Percentiles rank a stretch among this genome's conserved stretches.
Evolutionary conservation across 30 jellyfish, hydroid and myxozoan genomes (phyloP).

Genomic region (Aurelia coerulea): DNA sequence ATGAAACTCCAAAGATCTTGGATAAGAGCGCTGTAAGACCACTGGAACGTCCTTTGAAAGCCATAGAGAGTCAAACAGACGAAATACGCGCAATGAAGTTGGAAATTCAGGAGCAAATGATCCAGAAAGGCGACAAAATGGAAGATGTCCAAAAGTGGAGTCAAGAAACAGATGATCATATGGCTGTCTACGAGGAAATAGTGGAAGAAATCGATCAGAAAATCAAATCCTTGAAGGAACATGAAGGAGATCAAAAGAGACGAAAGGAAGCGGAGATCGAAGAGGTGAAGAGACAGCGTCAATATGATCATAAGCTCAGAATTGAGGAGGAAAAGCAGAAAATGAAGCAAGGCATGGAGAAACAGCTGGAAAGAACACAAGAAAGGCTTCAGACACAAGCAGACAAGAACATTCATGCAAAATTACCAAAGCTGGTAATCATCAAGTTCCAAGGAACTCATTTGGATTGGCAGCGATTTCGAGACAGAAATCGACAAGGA

Average conservation of each 20-base stretch:
- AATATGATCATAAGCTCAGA: constrained; percentile 1
- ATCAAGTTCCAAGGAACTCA: too few relatives aligned
- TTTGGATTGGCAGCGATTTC: too few relatives aligned
- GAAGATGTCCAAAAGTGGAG: too few relatives aligned
- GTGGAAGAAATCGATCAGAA: neutral
- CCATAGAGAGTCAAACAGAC: too few relatives aligned
- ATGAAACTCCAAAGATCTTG: neutral
- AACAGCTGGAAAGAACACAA: constrained; percentile 2
- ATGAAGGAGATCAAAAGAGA: constrained; percentile 2
- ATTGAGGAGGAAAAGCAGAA: constrained; percentile 12
- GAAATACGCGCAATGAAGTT: too few relatives aligned
- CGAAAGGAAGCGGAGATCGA: constrained; percentile 6
- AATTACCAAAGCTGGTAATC: too few relatives aligned
- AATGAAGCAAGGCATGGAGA: neutral
- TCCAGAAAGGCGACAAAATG: too few relatives aligned
- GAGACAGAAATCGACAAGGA: too few relatives aligned
- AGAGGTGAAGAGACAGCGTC: constrained; percentile 14
- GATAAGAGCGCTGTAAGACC: constrained; percentile 1
- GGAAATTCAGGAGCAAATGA: too few relatives aligned
- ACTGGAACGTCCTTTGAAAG: constrained; percentile 24
- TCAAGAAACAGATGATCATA: too few relatives aligned
- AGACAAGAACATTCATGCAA: too few relatives aligned
- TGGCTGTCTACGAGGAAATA: too few relatives aligned
- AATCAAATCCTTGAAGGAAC: constrained; percentile 10
- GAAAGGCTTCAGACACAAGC: constrained; percentile 21